Evolutionary conservation across 2,797 vertebrate species (phyloP).

Genomic region (Sebastes aleutianus): DNA sequence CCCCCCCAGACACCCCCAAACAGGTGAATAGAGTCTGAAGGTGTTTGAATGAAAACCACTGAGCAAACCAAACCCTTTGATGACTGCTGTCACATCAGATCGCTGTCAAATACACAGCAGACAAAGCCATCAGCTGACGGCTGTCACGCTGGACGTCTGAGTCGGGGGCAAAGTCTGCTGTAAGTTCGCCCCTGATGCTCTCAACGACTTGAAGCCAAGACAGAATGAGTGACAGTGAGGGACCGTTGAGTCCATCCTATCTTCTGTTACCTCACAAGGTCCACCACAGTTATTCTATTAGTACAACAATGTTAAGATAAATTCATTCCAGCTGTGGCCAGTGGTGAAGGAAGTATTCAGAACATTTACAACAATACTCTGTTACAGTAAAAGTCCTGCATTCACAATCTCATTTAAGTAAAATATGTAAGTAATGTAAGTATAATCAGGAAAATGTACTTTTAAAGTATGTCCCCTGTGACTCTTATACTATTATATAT

Average conservation of each 20-base stretch:
- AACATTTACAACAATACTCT: too few relatives aligned
- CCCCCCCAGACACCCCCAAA: neutral
- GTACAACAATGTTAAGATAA: neutral
- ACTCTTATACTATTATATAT: too few relatives aligned
- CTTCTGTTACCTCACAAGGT: neutral
- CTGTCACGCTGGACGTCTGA: constrained; percentile 26
- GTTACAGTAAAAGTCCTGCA: too few relatives aligned
- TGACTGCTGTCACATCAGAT: constrained; percentile 45
- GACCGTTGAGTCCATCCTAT: neutral
- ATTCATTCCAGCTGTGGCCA: neutral
- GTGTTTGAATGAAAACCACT: constrained; percentile 21
- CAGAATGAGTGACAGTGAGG: constrained; percentile 1
- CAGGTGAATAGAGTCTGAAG: constrained; percentile 40
- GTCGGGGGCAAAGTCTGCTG: neutral
- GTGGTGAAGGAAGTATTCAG: too few relatives aligned
- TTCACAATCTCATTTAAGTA: too few relatives aligned
- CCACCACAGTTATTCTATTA: neutral
- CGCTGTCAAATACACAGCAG: constrained; percentile 31
- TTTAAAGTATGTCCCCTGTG: too few relatives aligned
- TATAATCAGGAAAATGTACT: too few relatives aligned
- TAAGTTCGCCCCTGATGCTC: neutral
- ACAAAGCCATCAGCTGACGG: constrained; percentile 37
- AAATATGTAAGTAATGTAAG: too few relatives aligned
- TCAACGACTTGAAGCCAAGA: neutral
- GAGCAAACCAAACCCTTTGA: constrained; percentile 26